Conservation (phyloP, 1,140 invertebrate genomes). For the Monomorium pharaonis region DNA sequence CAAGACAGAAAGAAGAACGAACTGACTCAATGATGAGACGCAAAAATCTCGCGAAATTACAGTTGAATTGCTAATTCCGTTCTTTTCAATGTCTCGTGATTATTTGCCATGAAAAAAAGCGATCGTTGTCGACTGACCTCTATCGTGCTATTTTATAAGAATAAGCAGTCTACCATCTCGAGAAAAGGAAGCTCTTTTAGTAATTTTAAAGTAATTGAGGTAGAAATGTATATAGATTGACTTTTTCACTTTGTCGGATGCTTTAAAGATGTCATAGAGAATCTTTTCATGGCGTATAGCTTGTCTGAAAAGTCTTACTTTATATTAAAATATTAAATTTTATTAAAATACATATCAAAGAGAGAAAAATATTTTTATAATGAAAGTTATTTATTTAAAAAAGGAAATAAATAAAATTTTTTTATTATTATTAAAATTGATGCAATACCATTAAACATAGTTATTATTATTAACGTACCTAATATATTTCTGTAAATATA, state of each 20-base stretch:
- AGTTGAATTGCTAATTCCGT: slow-evolving; percentile 55
- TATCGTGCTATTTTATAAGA: slow-evolving; percentile 31
- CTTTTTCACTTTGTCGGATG: not conserved
- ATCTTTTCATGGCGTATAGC: not conserved
- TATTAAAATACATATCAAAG: not conserved
- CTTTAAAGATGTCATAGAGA: slow-evolving; percentile 8
- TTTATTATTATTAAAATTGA: too few relatives aligned
- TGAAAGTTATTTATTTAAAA: not conserved
- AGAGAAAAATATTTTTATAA: too few relatives aligned
- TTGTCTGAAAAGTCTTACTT: not conserved
- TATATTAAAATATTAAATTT: not conserved
- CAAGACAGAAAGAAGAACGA: slow-evolving; percentile 54
- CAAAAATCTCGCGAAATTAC: slow-evolving; percentile 58
- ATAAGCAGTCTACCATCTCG: slow-evolving; percentile 10
- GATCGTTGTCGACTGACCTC: slow-evolving; percentile 10
- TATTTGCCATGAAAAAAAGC: slow-evolving; percentile 45
- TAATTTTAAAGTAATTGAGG: slow-evolving; percentile 14
- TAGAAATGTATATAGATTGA: slow-evolving; percentile 20
- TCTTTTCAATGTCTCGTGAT: slow-evolving; percentile 9
- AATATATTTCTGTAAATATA: not conserved
- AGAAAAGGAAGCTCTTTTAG: not conserved
- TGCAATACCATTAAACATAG: too few relatives aligned
- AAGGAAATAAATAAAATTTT: not conserved
- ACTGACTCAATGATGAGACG: not conserved
- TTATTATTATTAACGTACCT: too few relatives aligned